These are phyloP conservation scores for Ormyrus nitidulus DNA, from an alignment of 2,888 invertebrate genomes.

Conservation along the genomic window DNA sequence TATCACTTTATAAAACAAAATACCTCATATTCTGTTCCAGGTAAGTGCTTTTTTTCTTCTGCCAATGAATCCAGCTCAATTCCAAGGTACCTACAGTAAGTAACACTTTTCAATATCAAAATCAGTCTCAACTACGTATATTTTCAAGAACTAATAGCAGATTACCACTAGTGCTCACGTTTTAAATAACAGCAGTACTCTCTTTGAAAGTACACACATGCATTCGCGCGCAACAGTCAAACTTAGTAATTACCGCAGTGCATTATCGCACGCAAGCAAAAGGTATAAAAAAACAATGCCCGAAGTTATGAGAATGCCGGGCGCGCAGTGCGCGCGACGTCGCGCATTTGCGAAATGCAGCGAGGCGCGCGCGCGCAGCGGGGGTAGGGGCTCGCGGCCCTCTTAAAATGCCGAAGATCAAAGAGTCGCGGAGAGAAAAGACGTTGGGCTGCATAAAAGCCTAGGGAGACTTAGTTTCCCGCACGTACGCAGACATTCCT, in stretches of 20 bases:
- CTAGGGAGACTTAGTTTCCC: constrained; percentile 22
- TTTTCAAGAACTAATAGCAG: too few relatives aligned
- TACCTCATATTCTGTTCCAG: constrained; percentile 33
- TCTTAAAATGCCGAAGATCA: constrained; percentile 52
- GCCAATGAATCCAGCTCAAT: too few relatives aligned
- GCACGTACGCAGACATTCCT: not conserved
- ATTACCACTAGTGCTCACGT: too few relatives aligned
- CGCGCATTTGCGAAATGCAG: constrained; percentile 21
- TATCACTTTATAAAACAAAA: not conserved
- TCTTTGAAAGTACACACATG: too few relatives aligned
- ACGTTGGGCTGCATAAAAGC: constrained; percentile 39
- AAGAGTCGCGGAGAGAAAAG: constrained; percentile 43
- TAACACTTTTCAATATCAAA: too few relatives aligned
- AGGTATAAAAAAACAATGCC: too few relatives aligned
- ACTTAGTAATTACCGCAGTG: too few relatives aligned
- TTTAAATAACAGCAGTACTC: too few relatives aligned
- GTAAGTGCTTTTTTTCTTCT: constrained; percentile 3
- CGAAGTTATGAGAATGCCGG: constrained; percentile 8
- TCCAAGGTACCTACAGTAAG: too few relatives aligned
- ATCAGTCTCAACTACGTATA: too few relatives aligned
- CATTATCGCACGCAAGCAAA: too few relatives aligned
- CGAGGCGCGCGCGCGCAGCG: not conserved
- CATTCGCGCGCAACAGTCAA: too few relatives aligned
- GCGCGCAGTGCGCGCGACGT: not conserved
- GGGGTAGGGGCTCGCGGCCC: not conserved